These are phyloP conservation scores for Parasteatoda tepidariorum DNA, from an alignment of 1,140 invertebrate species.

Conservation along the genomic window DNA sequence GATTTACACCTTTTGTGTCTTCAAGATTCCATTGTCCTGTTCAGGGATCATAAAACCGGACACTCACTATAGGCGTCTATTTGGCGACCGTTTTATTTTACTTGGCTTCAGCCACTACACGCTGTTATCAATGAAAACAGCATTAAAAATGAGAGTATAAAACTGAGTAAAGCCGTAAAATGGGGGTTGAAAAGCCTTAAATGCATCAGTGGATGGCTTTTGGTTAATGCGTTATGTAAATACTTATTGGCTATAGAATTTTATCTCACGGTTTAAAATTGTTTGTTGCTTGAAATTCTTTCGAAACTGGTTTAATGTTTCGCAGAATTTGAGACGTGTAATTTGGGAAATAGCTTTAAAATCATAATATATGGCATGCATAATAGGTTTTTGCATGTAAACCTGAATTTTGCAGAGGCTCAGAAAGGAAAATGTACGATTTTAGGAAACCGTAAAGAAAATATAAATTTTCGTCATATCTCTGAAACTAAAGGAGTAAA, in stretches of 20 bases:
- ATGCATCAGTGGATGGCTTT: conserved; percentile 4
- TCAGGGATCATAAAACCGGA: conserved; percentile 36
- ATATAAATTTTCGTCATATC: too few species aligned
- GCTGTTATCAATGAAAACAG: conserved; percentile 36
- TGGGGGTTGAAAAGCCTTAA: conserved; percentile 2
- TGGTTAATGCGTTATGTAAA: conserved; percentile 51
- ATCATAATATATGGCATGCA: not conserved
- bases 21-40: conserved; percentile 42
- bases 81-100: conserved; percentile 26
- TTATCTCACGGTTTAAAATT: conserved; percentile 33
- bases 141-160: conserved; percentile 49
- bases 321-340: conserved; percentile 7
- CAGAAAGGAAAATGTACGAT: too few species aligned
- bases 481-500: too few species aligned
- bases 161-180: conserved; percentile 33
- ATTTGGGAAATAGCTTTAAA: not conserved
- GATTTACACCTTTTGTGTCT: conserved; percentile 58
- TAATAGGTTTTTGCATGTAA: not conserved
- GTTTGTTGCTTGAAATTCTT: conserved; percentile 16
- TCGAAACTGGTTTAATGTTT: conserved; percentile 3
- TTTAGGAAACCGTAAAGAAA: too few species aligned
- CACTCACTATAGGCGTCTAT: conserved; percentile 30
- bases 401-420: too few species aligned
- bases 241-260: conserved; percentile 42
- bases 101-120: not conserved